These are phyloP conservation scores for Xestia ashworthii DNA, from an alignment of 2,888 invertebrate species.

Conservation along the genomic window DNA sequence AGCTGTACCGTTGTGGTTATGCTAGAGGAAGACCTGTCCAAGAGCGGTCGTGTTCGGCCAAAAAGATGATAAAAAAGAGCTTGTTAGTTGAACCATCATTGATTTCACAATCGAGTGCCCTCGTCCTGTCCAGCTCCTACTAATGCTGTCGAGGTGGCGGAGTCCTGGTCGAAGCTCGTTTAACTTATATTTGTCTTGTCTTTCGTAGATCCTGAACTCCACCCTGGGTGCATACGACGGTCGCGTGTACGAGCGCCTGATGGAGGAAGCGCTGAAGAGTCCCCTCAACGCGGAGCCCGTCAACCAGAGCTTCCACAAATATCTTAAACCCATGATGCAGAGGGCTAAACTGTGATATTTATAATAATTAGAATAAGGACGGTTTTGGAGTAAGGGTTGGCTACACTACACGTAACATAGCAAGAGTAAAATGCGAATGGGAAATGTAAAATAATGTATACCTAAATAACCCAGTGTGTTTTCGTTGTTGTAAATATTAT, in stretches of 20 bases:
- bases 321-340: constrained; percentile 93
- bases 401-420: neutral
- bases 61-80: neutral
- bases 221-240: constrained; percentile 96
- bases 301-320: constrained; percentile 93
- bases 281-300: constrained; percentile 95
- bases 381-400: constrained; percentile 24
- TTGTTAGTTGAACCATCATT: neutral
- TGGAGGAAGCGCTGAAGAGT: constrained; percentile 94
- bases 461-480: neutral
- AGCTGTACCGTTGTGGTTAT: neutral
- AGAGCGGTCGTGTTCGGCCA: neutral
- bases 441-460: constrained; percentile 1
- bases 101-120: neutral
- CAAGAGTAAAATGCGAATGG: neutral
- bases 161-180: neutral
- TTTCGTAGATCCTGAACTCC: constrained; percentile 89
- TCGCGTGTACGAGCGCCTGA: constrained; percentile 95
- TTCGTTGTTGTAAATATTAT: neutral
- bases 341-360: constrained; percentile 92
- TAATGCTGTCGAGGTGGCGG: neutral
- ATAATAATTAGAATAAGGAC: constrained; percentile 14
- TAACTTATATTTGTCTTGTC: neutral
- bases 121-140: neutral
- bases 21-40: neutral